phyloP scores from a whole-genome alignment of 2,888 invertebrate genomes.

The Protula sp. region DNA sequence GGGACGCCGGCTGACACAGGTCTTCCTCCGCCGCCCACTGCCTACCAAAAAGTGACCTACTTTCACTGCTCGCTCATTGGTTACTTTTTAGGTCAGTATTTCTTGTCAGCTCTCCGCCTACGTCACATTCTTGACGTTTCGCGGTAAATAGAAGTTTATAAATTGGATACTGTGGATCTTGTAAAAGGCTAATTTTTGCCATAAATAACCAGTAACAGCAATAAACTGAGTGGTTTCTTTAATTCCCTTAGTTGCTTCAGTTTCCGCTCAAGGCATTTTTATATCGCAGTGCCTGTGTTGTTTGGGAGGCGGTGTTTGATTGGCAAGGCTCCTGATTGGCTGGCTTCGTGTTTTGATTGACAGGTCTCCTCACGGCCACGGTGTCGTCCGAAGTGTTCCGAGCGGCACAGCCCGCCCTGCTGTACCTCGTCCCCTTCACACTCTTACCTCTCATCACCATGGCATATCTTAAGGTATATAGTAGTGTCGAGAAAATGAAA shows the following conservation, averaged over 20 bases:
- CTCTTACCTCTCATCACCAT: conserved; percentile 91
- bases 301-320: too few species aligned
- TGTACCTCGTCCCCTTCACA: conserved; percentile 96
- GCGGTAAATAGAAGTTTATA: too few species aligned
- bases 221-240: too few species aligned
- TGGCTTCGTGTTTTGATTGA: conserved; percentile 7
- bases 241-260: too few species aligned
- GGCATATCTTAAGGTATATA: conserved; percentile 89
- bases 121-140: background rate
- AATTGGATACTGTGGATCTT: too few species aligned
- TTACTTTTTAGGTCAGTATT: conserved; percentile 75
- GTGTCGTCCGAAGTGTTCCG: conserved; percentile 97
- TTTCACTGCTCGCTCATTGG: conserved; percentile 98
- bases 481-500: conserved; percentile 27
- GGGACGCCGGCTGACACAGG: conserved; percentile 62
- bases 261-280: too few species aligned
- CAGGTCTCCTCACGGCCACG: conserved; percentile 81
- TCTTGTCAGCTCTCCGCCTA: too few species aligned
- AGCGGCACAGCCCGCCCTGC: conserved; percentile 93
- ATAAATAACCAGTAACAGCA: too few species aligned
- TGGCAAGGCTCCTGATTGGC: too few species aligned
- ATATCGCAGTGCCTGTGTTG: too few species aligned
- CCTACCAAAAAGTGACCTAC: conserved; percentile 64
- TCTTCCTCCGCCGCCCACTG: conserved; percentile 57
- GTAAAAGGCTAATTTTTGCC: too few species aligned